Percentiles rank a stretch among this genome's conserved stretches.
Conservation (phyloP, 1,140 invertebrate genomes). For the Nephila pilipes region DNA sequence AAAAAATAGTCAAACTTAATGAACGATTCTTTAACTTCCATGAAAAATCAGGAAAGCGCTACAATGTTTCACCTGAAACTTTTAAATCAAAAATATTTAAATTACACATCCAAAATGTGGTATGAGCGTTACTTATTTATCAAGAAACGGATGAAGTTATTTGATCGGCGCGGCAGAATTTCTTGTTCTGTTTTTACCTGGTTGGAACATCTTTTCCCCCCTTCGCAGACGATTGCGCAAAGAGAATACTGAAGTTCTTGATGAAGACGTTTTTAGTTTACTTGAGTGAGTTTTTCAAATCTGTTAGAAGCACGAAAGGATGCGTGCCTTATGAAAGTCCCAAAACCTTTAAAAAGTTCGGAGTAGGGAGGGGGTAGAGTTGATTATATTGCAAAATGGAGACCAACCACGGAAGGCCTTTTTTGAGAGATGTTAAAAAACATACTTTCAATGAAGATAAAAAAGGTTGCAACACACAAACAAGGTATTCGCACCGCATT, state of each 20-base stretch:
- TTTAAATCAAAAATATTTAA: background rate
- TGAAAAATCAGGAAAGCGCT: too few relatives aligned
- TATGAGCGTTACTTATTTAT: background rate
- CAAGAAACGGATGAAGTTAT: background rate
- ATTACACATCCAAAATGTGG: background rate
- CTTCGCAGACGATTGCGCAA: background rate
- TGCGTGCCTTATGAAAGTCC: constrained; percentile 58
- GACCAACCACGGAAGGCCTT: constrained; percentile 67
- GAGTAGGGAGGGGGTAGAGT: constrained; percentile 39
- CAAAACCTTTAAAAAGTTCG: constrained; percentile 49
- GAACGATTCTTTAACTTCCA: too few relatives aligned
- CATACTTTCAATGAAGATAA: constrained; percentile 64
- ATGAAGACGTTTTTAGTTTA: constrained; percentile 74
- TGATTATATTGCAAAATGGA: constrained; percentile 75
- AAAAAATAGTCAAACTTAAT: too few relatives aligned
- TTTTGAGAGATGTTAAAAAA: constrained; percentile 64
- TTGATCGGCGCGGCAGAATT: background rate
- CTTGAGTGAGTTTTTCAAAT: constrained; percentile 63
- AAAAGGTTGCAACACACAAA: constrained; percentile 54
- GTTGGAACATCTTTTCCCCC: background rate
- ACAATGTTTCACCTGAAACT: background rate
- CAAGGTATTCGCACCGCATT: constrained; percentile 72
- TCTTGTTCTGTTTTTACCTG: background rate
- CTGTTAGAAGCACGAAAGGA: constrained; percentile 51
- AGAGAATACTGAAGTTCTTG: constrained; percentile 23